A percentile compares a stretch with the other conserved stretches of the same genome.
Conservation (phyloP, 2,113 vertebrate genomes). For the Saimiri boliviensis region DNA sequence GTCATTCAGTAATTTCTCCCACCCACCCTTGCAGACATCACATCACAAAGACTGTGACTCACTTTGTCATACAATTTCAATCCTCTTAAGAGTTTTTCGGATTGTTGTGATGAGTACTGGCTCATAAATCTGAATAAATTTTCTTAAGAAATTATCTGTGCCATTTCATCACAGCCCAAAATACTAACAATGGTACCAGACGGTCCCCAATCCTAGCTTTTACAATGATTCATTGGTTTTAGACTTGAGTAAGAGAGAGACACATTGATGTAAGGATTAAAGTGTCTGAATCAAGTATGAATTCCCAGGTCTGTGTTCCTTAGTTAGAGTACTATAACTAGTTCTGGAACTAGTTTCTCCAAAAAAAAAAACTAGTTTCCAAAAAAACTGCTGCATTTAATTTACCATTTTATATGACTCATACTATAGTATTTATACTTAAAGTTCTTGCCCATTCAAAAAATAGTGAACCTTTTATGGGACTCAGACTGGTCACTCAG, state of each 20-base stretch:
- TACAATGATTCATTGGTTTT: not conserved
- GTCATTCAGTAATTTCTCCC: slow-evolving; percentile 33
- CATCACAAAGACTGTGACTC: slow-evolving; percentile 75
- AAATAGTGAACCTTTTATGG: not conserved
- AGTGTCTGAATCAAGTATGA: not conserved
- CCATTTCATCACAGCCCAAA: not conserved
- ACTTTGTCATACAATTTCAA: slow-evolving; percentile 22
- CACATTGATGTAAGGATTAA: not conserved
- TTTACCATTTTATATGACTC: not conserved
- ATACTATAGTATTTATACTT: not conserved
- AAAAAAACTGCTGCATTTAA: not conserved
- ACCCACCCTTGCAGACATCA: slow-evolving; percentile 72
- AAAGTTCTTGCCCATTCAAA: not conserved
- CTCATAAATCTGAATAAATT: slow-evolving; percentile 11
- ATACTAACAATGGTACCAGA: not conserved
- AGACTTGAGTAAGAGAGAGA: not conserved
- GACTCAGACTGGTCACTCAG: not conserved
- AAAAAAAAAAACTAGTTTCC: no score
- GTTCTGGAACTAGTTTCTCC: not conserved
- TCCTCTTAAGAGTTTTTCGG: slow-evolving; percentile 26
- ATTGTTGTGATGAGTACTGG: slow-evolving; percentile 25
- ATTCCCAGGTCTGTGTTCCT: not conserved
- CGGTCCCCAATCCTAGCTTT: not conserved
- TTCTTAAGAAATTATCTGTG: not conserved
- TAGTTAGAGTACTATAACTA: not conserved